Evolutionary conservation across 2,888 invertebrate genomes (phyloP), one percentile per base, ranked within the genome.

Genomic region (Dicyrtomina minuta): DNA sequence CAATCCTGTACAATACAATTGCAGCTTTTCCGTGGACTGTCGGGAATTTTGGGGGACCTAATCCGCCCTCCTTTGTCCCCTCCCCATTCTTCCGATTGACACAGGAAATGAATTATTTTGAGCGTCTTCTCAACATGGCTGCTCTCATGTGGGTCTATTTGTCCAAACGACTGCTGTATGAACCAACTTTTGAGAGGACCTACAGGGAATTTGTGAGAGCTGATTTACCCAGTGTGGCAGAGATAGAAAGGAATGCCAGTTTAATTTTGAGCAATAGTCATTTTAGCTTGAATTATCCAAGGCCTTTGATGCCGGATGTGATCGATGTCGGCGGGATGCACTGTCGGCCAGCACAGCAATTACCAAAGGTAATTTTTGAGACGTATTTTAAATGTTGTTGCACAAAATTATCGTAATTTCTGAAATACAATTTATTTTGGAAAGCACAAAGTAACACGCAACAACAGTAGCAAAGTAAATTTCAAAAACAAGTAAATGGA

Each of bases 81-180:
- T 22, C 22, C 4, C 12, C 51, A 22, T 20, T 53, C 22, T 12
- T 20, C 5, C 20, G 51, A 20, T 4, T 53, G 20, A 20, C 51
- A 22, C 20, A 53, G 3, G 2, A 22, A 53, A 53, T 53, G 51
- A 22, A 17, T 20, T 53, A 12, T 6, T 20, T 12, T 2, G 20
- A 22, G 4, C 17, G 51, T 6, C 51, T 53, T 3, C 3, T 12
- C 5, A 53, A 53, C 22, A 12, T 53, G 20, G 12, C 20, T 3
- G 4, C 22, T 12, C n/a, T 22, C 4, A 3, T 22, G 4, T 20
- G 12, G 20, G 22, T 20, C 5, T 3, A 3, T 3, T 22, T 53
- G 12, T 75, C 80, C 59, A 75, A 83, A 1, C 76, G 80, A 58
- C 79, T 78, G 59, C 78, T 77, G 39, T 81, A 81, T 69, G 80